Conservation (phyloP, 2,888 invertebrate genomes). For the Germaria angustata region DNA sequence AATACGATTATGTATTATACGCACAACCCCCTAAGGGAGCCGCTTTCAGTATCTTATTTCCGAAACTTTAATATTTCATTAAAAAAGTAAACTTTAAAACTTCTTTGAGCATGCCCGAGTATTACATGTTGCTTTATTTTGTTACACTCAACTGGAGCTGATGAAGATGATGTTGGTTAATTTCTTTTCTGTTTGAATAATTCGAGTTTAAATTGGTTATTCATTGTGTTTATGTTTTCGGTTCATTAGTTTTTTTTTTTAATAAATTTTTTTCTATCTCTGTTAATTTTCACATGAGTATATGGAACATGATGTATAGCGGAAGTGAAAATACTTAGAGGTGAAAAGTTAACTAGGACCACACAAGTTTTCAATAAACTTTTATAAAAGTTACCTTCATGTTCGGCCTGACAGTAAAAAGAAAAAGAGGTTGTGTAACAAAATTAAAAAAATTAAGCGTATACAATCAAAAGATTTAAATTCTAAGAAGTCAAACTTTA, state of each 20-base stretch:
- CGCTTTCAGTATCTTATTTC: too few relatives aligned
- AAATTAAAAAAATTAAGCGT: too few relatives aligned
- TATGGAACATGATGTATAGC: slow-evolving; percentile 46
- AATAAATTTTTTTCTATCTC: neutral
- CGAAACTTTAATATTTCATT: too few relatives aligned
- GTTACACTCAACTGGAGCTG: too few relatives aligned
- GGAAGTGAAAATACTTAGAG: slow-evolving; percentile 50
- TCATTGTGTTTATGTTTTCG: neutral
- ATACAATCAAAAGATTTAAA: too few relatives aligned
- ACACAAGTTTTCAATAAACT: slow-evolving; percentile 46
- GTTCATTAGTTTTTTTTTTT: neutral
- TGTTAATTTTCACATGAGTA: slow-evolving; percentile 28
- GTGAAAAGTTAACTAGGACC: slow-evolving; percentile 25
- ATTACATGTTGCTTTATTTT: too few relatives aligned
- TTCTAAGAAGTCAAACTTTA: too few relatives aligned
- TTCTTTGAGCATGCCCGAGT: too few relatives aligned
- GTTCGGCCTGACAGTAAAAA: neutral
- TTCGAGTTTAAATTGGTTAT: neutral
- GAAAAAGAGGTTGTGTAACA: neutral
- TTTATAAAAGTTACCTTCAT: neutral
- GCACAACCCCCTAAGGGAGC: too few relatives aligned
- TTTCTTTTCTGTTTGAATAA: neutral
- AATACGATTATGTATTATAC: too few relatives aligned
- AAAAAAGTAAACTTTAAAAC: too few relatives aligned
- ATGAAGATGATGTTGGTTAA: neutral